These are phyloP conservation scores for Scaptodrosophila lebanonensis DNA, from an alignment of 1,140 invertebrate species.

Conservation along the genomic window DNA sequence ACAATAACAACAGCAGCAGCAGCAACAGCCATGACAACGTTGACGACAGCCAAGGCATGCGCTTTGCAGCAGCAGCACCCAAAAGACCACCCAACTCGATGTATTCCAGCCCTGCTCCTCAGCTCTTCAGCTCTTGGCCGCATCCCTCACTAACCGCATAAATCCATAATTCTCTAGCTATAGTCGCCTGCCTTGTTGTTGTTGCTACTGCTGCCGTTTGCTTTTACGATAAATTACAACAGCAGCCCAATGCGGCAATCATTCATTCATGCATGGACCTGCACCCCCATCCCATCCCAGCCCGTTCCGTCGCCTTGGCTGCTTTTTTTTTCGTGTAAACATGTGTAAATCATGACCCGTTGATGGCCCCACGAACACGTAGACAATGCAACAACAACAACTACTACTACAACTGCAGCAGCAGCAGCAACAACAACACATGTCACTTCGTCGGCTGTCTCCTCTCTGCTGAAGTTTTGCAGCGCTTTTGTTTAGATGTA, in stretches of 20 bases:
- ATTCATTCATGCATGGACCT: slow-evolving; percentile 53
- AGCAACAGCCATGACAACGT: slow-evolving; percentile 30
- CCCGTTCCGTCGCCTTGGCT: slow-evolving; percentile 6
- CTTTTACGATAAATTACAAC: slow-evolving; percentile 62
- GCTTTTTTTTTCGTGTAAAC: slow-evolving; percentile 48
- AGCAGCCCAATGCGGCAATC: slow-evolving; percentile 41
- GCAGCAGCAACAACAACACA: slow-evolving; percentile 61
- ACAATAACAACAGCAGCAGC: slow-evolving; percentile 31
- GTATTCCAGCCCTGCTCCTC: slow-evolving; percentile 11
- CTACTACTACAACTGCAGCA: neutral
- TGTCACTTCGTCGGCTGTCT: neutral
- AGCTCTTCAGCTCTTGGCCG: neutral
- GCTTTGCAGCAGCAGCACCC: slow-evolving; percentile 21
- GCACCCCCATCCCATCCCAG: slow-evolving; percentile 7
- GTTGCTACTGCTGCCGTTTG: slow-evolving; percentile 4
- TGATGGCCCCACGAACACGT: slow-evolving; percentile 54
- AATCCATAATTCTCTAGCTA: slow-evolving; percentile 67
- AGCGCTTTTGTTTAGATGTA: slow-evolving; percentile 36
- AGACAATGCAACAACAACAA: slow-evolving; percentile 2
- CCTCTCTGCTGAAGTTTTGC: neutral
- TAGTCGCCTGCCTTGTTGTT: too few species aligned
- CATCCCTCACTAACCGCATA: slow-evolving; percentile 41
- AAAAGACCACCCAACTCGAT: slow-evolving; percentile 27
- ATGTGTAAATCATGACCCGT: slow-evolving; percentile 74
- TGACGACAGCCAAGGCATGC: slow-evolving; percentile 38